A percentile compares a stretch with the other conserved stretches of the same genome.
Conservation (phyloP, 2,797 vertebrate genomes). For the Microtus obscurus region DNA sequence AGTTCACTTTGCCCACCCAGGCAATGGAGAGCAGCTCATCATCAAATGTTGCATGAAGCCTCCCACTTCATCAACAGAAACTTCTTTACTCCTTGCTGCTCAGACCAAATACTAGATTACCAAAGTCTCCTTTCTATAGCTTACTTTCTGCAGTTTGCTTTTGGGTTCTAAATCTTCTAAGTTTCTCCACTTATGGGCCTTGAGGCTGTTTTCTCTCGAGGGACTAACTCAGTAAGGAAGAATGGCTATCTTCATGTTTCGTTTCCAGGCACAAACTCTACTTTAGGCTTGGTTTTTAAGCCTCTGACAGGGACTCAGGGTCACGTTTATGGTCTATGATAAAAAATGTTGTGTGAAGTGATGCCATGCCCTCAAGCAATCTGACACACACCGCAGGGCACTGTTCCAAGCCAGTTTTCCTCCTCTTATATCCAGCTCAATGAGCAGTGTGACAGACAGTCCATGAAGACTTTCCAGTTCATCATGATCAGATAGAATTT, state of each 20-base stretch:
- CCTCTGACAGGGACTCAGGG: neutral
- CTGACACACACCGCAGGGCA: neutral
- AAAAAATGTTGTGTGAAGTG: neutral
- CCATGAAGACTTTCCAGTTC: neutral
- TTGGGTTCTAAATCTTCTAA: neutral
- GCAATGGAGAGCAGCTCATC: constrained; percentile 3
- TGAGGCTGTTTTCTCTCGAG: neutral
- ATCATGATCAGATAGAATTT: neutral
- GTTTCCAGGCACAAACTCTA: neutral
- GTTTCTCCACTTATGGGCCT: neutral
- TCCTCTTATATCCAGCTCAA: neutral
- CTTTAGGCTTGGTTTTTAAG: neutral
- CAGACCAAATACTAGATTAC: constrained; percentile 25
- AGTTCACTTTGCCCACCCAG: neutral
- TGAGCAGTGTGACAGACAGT: neutral
- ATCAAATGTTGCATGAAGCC: constrained; percentile 11
- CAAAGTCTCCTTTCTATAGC: neutral
- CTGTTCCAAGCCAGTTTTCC: neutral
- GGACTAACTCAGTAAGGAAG: neutral
- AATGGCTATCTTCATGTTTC: neutral
- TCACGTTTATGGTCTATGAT: neutral
- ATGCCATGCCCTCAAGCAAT: neutral
- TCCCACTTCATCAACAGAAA: constrained; percentile 30
- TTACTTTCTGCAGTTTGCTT: constrained; percentile 34
- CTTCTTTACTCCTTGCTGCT: neutral